phyloP scores from a whole-genome alignment of 1,140 invertebrate species.

The Medauroidea extradentata region DNA sequence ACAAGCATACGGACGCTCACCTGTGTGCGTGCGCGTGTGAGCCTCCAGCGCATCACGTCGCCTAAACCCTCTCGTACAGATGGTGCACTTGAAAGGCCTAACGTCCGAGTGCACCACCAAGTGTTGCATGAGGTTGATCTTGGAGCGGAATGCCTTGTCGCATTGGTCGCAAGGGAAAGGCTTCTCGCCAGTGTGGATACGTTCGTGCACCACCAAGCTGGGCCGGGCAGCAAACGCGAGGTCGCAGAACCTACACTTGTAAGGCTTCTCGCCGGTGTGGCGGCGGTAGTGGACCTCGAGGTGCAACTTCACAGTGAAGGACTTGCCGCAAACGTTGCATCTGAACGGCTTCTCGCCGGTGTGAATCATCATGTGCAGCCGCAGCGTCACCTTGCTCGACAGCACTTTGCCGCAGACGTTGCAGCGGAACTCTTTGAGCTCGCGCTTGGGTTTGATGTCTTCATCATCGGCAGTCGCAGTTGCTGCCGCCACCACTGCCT shows the following conservation, averaged over 20 bases:
- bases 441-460: no score
- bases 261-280: conserved; percentile 3
- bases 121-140: conserved; percentile 47
- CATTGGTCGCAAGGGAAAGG: conserved; percentile 56
- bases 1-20: conserved; percentile 64
- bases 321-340: conserved; percentile 57
- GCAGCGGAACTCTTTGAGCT: background rate
- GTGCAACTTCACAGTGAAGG: conserved; percentile 38
- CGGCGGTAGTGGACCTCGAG: background rate
- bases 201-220: conserved; percentile 2
- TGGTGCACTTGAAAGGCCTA: conserved; percentile 1
- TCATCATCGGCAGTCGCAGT: no score
- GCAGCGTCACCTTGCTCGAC: background rate
- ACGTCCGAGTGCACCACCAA: conserved; percentile 25
- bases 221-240: background rate
- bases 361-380: conserved; percentile 49
- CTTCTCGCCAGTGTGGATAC: conserved; percentile 54
- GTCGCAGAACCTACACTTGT: background rate
- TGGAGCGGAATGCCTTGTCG: conserved; percentile 60
- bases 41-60: conserved; percentile 3
- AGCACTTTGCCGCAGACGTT: background rate
- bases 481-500: no score
- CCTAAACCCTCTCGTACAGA: conserved; percentile 5
- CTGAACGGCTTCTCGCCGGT: conserved; percentile 54
- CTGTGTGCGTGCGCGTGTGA: conserved; percentile 63